These are phyloP conservation scores for Drosophila subobscura DNA, from an alignment of 1,140 invertebrate species.

Conservation along the genomic window DNA sequence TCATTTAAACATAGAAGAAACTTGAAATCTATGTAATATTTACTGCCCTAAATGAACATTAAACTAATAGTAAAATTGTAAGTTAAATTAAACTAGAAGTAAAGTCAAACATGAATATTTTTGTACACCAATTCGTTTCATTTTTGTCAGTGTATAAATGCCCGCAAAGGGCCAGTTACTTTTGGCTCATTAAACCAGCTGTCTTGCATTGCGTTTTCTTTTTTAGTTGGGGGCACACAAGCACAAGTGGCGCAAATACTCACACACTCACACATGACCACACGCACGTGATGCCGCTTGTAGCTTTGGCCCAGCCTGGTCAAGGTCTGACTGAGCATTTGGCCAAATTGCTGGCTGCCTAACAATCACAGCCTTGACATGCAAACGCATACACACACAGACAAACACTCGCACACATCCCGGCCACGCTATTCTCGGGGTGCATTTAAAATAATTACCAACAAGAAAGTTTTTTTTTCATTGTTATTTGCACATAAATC, in stretches of 20 bases:
- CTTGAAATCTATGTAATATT: background rate
- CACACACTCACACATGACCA: background rate
- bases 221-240: slow-evolving; percentile 35
- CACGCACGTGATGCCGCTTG: slow-evolving; percentile 53
- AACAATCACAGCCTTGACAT: slow-evolving; percentile 60
- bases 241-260: background rate
- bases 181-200: slow-evolving; percentile 66
- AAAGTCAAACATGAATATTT: no score
- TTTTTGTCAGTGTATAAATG: slow-evolving; percentile 19
- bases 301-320: slow-evolving; percentile 69
- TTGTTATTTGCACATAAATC: slow-evolving; percentile 53
- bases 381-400: slow-evolving; percentile 10
- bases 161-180: slow-evolving; percentile 32
- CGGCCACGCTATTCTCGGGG: slow-evolving; percentile 16
- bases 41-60: no score
- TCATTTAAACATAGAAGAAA: background rate
- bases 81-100: no score
- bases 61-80: no score
- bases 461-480: slow-evolving; percentile 22
- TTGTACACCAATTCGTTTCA: no score
- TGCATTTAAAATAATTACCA: slow-evolving; percentile 71
- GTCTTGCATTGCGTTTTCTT: slow-evolving; percentile 35
- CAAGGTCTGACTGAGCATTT: slow-evolving; percentile 51
- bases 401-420: background rate
- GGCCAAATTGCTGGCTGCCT: slow-evolving; percentile 32